A percentile compares a stretch with the other conserved stretches of the same genome.
Evolutionary conservation across 2,113 vertebrate species (phyloP).

Genomic region (Puntigrus tetrazona): DNA sequence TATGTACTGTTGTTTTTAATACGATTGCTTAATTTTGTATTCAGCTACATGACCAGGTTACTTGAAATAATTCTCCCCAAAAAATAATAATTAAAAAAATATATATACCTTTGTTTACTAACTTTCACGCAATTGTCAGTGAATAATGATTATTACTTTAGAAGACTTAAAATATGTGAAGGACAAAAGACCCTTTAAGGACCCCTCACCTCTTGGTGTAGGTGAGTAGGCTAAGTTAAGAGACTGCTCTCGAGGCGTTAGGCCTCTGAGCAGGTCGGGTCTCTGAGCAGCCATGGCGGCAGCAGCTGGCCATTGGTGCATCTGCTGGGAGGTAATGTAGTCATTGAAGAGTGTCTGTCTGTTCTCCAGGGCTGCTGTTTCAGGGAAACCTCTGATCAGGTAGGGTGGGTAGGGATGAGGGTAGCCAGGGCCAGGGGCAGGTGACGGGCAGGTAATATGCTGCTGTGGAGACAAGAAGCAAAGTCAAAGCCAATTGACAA

Average conservation of each 20-base stretch:
- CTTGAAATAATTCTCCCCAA: background rate
- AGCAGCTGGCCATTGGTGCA: conserved; percentile 89
- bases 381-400: conserved; percentile 92
- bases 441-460: conserved; percentile 93
- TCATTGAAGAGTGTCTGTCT: conserved; percentile 97
- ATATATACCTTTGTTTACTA: background rate
- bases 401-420: conserved; percentile 89
- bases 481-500: background rate
- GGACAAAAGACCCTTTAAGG: background rate
- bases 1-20: background rate
- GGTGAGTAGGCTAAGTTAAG: conserved; percentile 86
- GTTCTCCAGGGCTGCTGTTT: conserved; percentile 93
- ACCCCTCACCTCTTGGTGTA: conserved; percentile 72
- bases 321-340: conserved; percentile 99
- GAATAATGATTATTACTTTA: background rate
- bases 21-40: conserved; percentile 16
- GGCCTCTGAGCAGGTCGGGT: conserved; percentile 86
- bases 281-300: conserved; percentile 91
- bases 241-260: conserved; percentile 86
- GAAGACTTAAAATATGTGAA: background rate
- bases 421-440: conserved; percentile 86
- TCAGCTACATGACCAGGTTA: background rate
- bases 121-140: background rate
- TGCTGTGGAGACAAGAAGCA: conserved; percentile 52
- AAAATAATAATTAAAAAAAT: too few relatives aligned